These are phyloP conservation scores for Perizoma affinitatum DNA, from an alignment of 2,888 invertebrate genomes.

Conservation along the genomic window DNA sequence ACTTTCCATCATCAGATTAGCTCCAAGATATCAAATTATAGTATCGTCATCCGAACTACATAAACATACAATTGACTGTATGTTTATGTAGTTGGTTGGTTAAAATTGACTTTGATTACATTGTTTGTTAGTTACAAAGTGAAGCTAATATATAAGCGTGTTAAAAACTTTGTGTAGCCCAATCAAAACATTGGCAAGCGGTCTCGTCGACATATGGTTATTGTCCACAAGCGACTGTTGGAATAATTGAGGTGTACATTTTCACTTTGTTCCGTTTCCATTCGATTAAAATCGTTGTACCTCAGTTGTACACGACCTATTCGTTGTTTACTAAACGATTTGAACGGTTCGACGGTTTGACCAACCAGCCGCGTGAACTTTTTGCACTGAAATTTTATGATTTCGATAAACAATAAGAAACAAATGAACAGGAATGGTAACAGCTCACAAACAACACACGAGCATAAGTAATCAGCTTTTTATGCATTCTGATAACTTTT, in stretches of 20 bases:
- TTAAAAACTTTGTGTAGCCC: conserved; percentile 32
- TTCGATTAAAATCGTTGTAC: conserved; percentile 83
- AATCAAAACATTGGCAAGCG: conserved; percentile 55
- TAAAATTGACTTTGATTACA: no score
- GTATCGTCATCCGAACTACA: no score
- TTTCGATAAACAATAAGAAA: conserved; percentile 42
- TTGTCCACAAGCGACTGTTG: conserved; percentile 75
- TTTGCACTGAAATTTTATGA: conserved; percentile 51
- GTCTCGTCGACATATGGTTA: conserved; percentile 69
- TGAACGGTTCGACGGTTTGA: conserved; percentile 77
- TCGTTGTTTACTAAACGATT: conserved; percentile 84
- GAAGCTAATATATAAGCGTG: no score
- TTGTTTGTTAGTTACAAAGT: no score
- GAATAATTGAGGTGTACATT: conserved; percentile 84
- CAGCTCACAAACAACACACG: conserved; percentile 13
- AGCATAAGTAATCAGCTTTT: conserved; percentile 25
- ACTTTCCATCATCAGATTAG: no score
- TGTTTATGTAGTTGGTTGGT: no score
- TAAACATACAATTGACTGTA: no score
- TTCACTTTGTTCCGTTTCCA: conserved; percentile 84
- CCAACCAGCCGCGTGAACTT: conserved; percentile 62
- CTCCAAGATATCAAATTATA: no score
- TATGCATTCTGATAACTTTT: conserved; percentile 14
- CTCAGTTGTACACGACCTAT: conserved; percentile 79
- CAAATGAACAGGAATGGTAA: conserved; percentile 27